Evolutionary conservation across 2,113 vertebrate species (phyloP).

Genomic region (Heptranchias perlo): DNA sequence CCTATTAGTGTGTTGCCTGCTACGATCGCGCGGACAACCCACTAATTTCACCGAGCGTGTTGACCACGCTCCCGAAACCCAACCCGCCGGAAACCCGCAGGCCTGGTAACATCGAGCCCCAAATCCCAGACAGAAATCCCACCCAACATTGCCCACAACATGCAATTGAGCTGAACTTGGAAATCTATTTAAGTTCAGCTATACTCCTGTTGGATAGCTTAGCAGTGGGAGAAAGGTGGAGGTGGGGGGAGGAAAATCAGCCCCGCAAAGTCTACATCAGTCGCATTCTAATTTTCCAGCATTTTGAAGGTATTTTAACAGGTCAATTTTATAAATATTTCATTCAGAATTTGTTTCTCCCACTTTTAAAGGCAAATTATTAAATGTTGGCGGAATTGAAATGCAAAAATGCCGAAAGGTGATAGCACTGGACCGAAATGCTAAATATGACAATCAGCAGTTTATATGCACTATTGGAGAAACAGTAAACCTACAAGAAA

Average conservation of each 20-base stretch:
- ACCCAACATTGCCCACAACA: background rate
- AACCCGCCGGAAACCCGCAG: too few relatives aligned
- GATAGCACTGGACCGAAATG: background rate
- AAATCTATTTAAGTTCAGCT: background rate
- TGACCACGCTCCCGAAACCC: too few relatives aligned
- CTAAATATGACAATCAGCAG: background rate
- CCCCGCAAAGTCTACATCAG: background rate
- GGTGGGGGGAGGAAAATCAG: background rate
- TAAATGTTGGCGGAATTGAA: background rate
- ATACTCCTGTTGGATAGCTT: background rate
- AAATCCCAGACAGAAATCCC: background rate
- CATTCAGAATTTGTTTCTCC: background rate
- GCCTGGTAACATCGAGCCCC: too few relatives aligned
- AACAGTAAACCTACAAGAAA: conserved; percentile 41
- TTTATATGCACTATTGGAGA: conserved; percentile 39
- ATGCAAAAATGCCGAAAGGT: conserved; percentile 8
- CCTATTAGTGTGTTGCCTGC: too few relatives aligned
- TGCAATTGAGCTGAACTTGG: background rate
- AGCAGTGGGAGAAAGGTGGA: background rate
- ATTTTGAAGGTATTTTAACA: background rate
- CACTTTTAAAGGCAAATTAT: background rate
- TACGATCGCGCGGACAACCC: too few relatives aligned
- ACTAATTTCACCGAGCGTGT: too few relatives aligned
- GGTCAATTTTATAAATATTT: background rate
- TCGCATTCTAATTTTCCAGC: background rate